Conservation (phyloP, 2,113 vertebrate genomes). For the Eulacestoma nigropectus region DNA sequence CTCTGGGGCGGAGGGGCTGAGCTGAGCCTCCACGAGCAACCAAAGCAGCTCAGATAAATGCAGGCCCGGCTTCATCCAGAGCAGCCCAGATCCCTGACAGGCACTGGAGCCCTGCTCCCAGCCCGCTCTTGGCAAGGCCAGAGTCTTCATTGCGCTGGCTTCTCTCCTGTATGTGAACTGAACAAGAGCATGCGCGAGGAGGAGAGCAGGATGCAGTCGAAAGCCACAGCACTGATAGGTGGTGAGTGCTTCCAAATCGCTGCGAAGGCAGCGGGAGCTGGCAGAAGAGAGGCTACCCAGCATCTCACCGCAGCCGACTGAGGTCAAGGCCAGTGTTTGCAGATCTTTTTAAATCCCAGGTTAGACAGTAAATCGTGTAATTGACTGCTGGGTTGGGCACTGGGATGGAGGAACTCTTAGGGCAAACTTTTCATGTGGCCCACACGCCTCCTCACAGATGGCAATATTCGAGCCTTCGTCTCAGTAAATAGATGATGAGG, state of each 20-base stretch:
- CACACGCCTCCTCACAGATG: accelerated
- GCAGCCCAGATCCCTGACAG: background rate
- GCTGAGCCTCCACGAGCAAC: background rate
- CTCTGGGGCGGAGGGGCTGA: background rate
- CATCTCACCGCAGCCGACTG: accelerated
- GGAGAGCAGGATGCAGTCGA: background rate
- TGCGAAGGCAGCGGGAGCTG: accelerated
- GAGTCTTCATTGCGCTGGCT: background rate
- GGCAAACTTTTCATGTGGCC: background rate
- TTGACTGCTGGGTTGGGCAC: background rate
- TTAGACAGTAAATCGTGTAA: background rate
- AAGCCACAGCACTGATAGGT: background rate
- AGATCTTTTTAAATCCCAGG: background rate
- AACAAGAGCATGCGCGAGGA: background rate
- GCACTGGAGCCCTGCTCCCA: accelerated
- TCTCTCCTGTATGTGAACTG: background rate
- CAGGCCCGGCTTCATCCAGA: background rate
- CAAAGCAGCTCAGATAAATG: background rate
- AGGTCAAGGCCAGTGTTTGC: background rate
- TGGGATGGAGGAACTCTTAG: background rate
- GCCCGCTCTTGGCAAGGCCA: accelerated
- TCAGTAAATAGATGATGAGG: background rate
- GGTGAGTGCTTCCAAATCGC: background rate
- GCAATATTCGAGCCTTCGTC: background rate
- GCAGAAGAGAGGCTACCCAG: background rate